phyloP scores from a whole-genome alignment of 2,113 vertebrate genomes.

The Chaetorhynchus papuensis region DNA sequence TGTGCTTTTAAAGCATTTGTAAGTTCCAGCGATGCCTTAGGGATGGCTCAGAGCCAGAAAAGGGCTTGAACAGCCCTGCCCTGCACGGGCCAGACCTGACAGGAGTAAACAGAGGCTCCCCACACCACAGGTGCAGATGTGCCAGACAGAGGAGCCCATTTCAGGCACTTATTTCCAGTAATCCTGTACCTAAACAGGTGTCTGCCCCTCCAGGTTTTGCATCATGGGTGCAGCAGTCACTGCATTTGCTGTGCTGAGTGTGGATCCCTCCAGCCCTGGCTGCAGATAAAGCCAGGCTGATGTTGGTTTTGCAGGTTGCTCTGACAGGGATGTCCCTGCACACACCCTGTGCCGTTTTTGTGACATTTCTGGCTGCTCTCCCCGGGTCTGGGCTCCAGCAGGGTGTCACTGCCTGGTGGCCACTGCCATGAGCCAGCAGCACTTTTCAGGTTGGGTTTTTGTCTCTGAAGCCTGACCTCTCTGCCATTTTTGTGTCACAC shows the following conservation, averaged over 20 bases:
- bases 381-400: background rate
- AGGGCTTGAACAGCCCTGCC: background rate
- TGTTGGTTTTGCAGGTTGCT: rapidly evolving
- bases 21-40: background rate
- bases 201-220: background rate
- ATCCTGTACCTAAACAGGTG: background rate
- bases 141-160: background rate
- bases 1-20: background rate
- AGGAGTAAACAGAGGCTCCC: background rate
- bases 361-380: background rate
- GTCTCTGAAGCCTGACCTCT: background rate
- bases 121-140: rapidly evolving
- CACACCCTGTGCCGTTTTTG: background rate
- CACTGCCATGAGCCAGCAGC: background rate
- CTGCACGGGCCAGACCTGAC: background rate
- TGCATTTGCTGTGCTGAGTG: background rate
- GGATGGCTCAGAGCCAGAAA: background rate
- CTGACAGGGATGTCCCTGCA: background rate
- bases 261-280: background rate
- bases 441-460: background rate
- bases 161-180: background rate
- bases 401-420: background rate
- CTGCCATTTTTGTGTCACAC: background rate
- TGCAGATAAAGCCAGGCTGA: background rate
- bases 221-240: background rate